A percentile compares a stretch with the other conserved stretches of the same genome.
Evolutionary conservation across 2,888 invertebrate genomes (phyloP).

Genomic region (Eupithecia vulgata): DNA sequence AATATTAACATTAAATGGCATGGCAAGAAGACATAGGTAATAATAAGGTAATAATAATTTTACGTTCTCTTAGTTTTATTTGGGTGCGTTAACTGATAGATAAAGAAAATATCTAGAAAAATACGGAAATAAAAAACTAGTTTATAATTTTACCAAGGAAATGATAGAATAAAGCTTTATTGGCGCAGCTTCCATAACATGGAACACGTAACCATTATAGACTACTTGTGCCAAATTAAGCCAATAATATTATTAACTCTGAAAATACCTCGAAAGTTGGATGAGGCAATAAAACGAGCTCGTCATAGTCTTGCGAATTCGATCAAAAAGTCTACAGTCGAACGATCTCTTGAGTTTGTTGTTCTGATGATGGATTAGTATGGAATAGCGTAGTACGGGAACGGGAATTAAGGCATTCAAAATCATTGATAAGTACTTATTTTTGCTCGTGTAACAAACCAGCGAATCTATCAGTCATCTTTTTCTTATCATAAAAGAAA

Average conservation of each 20-base stretch:
- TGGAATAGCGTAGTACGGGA: slow-evolving; percentile 35
- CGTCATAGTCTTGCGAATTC: slow-evolving; percentile 39
- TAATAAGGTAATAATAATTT: neutral
- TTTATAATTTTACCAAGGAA: neutral
- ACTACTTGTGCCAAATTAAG: neutral
- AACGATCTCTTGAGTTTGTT: slow-evolving; percentile 43
- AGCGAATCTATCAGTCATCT: no score
- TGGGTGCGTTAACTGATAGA: no score
- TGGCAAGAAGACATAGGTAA: neutral
- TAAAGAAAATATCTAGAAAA: no score
- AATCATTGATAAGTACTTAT: neutral
- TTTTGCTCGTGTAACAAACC: neutral
- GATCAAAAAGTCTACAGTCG: slow-evolving; percentile 37
- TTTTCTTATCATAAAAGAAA: no score
- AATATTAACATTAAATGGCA: neutral
- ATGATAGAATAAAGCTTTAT: neutral
- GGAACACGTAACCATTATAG: neutral
- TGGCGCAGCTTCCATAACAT: neutral
- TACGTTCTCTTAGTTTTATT: no score
- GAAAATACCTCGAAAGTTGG: slow-evolving; percentile 7
- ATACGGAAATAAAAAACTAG: no score
- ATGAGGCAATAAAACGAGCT: slow-evolving; percentile 25
- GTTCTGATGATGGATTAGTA: slow-evolving; percentile 36
- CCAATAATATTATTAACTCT: neutral
- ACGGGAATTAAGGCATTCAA: no score